Evolutionary conservation across 2,888 invertebrate genomes (phyloP).

Genomic region (Hydrotaea cyrtoneurina): DNA sequence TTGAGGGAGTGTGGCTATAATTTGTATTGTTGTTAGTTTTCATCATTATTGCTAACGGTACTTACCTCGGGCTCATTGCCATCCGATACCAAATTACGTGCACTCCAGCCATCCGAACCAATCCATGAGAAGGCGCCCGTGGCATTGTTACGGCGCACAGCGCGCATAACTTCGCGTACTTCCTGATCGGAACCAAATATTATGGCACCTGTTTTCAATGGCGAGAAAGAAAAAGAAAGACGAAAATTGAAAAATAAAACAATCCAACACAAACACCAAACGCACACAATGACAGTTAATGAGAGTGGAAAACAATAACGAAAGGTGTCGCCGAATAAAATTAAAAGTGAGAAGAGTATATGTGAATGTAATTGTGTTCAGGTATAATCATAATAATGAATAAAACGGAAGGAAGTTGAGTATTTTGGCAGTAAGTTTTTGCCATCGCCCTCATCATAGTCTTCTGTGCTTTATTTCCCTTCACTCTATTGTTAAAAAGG

Average conservation of each 20-base stretch:
- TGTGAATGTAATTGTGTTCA: neutral
- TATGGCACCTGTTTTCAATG: constrained; percentile 87
- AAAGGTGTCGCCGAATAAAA: constrained; percentile 23
- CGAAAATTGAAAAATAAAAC: neutral
- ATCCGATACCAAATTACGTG: constrained; percentile 90
- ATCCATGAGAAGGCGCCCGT: constrained; percentile 97
- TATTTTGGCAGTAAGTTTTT: constrained; percentile 7
- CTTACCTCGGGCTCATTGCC: constrained; percentile 91
- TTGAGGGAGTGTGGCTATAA: no score
- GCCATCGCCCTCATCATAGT: neutral
- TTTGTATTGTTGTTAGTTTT: constrained; percentile 6
- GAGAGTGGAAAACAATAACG: constrained; percentile 3
- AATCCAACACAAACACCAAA: neutral
- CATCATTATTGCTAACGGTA: constrained; percentile 44
- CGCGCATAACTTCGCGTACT: constrained; percentile 97
- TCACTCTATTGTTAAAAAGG: neutral
- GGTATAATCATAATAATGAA: constrained; percentile 23
- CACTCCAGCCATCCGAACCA: constrained; percentile 98
- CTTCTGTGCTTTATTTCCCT: neutral
- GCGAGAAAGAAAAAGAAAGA: neutral
- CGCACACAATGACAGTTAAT: neutral
- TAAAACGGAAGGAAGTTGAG: constrained; percentile 39
- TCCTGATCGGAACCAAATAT: constrained; percentile 98
- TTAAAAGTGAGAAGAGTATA: neutral
- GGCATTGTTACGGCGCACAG: constrained; percentile 92